phyloP scores from a whole-genome alignment of 2,797 vertebrate genomes.

The Myiotriccus ornatus region DNA sequence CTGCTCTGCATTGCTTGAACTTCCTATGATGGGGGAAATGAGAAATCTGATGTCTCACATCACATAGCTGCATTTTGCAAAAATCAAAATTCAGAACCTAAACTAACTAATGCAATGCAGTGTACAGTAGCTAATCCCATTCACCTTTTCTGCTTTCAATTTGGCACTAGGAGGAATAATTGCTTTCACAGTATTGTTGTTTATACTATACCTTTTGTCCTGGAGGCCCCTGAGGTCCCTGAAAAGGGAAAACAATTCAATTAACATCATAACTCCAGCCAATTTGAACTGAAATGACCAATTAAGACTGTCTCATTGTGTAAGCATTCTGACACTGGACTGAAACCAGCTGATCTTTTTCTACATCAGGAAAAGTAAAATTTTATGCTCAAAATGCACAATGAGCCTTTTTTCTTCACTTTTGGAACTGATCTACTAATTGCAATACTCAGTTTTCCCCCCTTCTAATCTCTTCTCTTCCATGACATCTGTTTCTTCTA shows the following conservation, averaged over 20 bases:
- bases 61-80: constrained; percentile 45
- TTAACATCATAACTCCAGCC: constrained; percentile 73
- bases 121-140: constrained; percentile 61
- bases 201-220: constrained; percentile 88
- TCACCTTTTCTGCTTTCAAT: constrained; percentile 17
- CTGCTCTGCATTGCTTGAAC: constrained; percentile 19
- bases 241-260: constrained; percentile 69
- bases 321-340: constrained; percentile 57
- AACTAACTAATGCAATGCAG: constrained; percentile 1
- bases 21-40: constrained; percentile 51
- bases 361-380: constrained; percentile 21
- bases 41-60: constrained; percentile 52
- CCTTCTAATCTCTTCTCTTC: neutral
- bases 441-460: neutral
- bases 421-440: constrained; percentile 15
- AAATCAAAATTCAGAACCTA: constrained; percentile 37
- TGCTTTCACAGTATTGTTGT: constrained; percentile 51
- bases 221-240: constrained; percentile 92
- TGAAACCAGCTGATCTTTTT: constrained; percentile 61
- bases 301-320: constrained; percentile 59
- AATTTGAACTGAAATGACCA: constrained; percentile 68
- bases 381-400: constrained; percentile 20
- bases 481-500: constrained; percentile 17
- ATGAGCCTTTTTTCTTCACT: neutral
- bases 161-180: constrained; percentile 46